Base-by-base conservation (phyloP, 2,888 invertebrate species). In the Bombyx huttoni region DNA sequence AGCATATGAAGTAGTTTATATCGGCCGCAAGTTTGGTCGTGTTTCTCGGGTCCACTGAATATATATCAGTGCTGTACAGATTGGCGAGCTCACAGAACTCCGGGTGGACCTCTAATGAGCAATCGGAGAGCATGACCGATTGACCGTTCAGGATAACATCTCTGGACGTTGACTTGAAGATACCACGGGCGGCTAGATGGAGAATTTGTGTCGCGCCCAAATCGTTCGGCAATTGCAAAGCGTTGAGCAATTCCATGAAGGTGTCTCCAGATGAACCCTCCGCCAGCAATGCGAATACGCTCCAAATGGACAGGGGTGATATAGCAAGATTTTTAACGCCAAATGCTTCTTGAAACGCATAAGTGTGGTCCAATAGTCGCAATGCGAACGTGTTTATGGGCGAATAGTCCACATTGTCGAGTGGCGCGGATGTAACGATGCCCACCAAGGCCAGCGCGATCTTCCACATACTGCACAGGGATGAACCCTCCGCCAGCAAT, bases 1-100 rank as follows among this genome's bases (percentile, higher is more conserved):
- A 70, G 50, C 90, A 89, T 9, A 96, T 90, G 73, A 91, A 93
- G 6, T 85, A 72, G 67, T 96, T 96, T 48, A 96, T 94, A 49
- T 79, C 72, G 12, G 78, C 64, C 0, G 93, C 90, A 3, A 87
- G 57, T 52, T 81, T 79, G 0, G 79, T 75, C 2, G 85, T 78
- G 13, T 91, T 88, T 7, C 71, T 75, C 54, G 92, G 90, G 67
- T 93, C 88, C 0, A 92, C 85, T 0, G 90, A 81, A 49, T 81
- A 80, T 6, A 92, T 77, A 55, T 89, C 79, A 8, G 91, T 90
- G 12, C 78, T 80, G 60, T 92, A 93, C 13, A 67, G 57, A 1
- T 64, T 60, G 0, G 85, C 86, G 0, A 84, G 73, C 58, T 79
- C 65, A 58, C 86, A 86, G 56, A 87, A 87, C 48, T 86, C 86